Evolutionary conservation across 2,888 invertebrate genomes (phyloP).

Genomic region (Timandra comae): DNA sequence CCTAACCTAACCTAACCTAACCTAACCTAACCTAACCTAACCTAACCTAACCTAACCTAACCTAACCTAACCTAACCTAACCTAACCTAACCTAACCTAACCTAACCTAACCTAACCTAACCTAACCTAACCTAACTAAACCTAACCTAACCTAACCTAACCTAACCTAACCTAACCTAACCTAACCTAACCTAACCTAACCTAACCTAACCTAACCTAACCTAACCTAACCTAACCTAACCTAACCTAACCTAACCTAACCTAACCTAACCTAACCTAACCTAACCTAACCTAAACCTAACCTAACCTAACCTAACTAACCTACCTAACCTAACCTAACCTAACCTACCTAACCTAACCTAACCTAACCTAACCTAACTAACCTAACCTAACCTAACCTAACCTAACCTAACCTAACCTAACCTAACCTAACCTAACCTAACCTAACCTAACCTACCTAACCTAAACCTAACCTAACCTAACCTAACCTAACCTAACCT

Average conservation of each 20-base stretch:
- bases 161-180: conserved; percentile 19
- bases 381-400: conserved; percentile 26
- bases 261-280: conserved; percentile 25
- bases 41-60: neutral
- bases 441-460: conserved; percentile 29
- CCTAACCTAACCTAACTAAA: neutral
- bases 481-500: conserved; percentile 26
- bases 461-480: conserved; percentile 26
- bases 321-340: conserved; percentile 23
- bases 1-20: neutral
- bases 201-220: conserved; percentile 24
- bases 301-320: conserved; percentile 25
- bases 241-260: conserved; percentile 28
- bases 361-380: conserved; percentile 26
- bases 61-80: neutral
- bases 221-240: conserved; percentile 26
- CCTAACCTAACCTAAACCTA: too few relatives aligned
- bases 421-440: conserved; percentile 30
- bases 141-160: neutral
- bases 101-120: neutral
- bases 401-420: conserved; percentile 27
- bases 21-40: neutral
- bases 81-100: neutral
- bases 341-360: too few relatives aligned
- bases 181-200: conserved; percentile 21